A percentile compares a stretch with the other conserved stretches of the same genome.
These are phyloP conservation scores for Physella acuta DNA, from an alignment of 1,140 invertebrate species.

Conservation along the genomic window DNA sequence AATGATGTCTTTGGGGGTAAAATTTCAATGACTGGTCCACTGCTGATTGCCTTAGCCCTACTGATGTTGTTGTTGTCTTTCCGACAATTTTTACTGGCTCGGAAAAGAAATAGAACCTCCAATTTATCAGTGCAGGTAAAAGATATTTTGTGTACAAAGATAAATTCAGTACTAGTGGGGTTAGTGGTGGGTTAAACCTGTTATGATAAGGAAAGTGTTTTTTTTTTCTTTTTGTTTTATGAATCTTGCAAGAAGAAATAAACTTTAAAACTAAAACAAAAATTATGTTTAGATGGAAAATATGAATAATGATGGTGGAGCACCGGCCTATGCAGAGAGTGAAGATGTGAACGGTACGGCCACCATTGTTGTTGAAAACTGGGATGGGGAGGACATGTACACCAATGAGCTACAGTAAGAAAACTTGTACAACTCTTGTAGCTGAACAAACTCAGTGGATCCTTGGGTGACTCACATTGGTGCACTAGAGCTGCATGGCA, in stretches of 20 bases:
- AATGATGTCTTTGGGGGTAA: constrained; percentile 38
- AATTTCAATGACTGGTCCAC: constrained; percentile 38
- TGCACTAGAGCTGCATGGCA: too few relatives aligned
- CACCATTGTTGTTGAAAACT: constrained; percentile 16
- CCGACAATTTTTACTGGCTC: constrained; percentile 36
- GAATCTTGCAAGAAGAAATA: too few relatives aligned
- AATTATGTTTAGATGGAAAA: background rate
- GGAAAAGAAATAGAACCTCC: constrained; percentile 30
- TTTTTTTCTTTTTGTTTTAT: too few relatives aligned
- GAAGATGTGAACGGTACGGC: constrained; percentile 34
- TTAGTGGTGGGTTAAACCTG: too few relatives aligned
- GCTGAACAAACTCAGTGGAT: too few relatives aligned
- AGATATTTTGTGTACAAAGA: too few relatives aligned
- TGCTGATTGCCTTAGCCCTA: constrained; percentile 37
- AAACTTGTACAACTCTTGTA: too few relatives aligned
- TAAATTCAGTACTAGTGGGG: too few relatives aligned
- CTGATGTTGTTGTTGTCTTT: constrained; percentile 34
- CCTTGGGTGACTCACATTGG: too few relatives aligned
- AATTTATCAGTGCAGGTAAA: constrained; percentile 9
- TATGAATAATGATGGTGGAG: background rate
- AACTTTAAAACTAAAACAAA: too few relatives aligned
- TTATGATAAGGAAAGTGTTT: too few relatives aligned
- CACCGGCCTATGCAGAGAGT: constrained; percentile 27
- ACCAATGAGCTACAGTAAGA: too few relatives aligned
- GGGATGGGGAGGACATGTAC: constrained; percentile 12